These are phyloP conservation scores for Tonatia bakeri DNA, from an alignment of 2,113 vertebrate species.

Conservation along the genomic window DNA sequence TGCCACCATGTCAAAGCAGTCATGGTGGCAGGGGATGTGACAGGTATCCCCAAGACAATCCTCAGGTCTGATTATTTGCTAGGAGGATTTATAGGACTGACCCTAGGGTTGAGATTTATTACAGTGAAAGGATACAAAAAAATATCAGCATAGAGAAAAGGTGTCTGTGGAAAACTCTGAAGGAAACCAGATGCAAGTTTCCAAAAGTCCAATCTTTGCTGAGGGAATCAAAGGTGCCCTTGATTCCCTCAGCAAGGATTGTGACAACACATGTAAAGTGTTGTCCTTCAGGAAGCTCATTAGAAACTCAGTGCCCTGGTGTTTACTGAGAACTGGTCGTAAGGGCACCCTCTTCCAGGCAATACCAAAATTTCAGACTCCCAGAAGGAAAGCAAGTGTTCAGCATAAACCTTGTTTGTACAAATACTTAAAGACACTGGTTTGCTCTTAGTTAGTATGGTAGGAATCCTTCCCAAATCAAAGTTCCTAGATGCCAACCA, in stretches of 20 bases:
- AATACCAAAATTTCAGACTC: neutral
- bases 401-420: neutral
- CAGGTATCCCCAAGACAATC: neutral
- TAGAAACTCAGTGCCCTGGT: neutral
- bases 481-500: neutral
- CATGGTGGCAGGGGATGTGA: neutral
- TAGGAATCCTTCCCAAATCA: neutral
- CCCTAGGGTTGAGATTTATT: neutral
- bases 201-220: neutral
- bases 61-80: neutral
- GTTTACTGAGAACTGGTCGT: neutral
- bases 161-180: neutral
- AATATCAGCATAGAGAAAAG: neutral
- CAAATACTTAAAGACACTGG: neutral
- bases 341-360: neutral
- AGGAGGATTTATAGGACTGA: neutral
- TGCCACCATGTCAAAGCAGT: neutral
- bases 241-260: neutral
- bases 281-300: neutral
- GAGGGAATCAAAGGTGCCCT: neutral
- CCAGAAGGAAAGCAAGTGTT: neutral
- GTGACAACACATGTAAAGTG: neutral
- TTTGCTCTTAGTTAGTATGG: neutral
- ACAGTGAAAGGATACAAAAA: neutral
- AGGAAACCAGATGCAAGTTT: neutral